phyloP scores from a whole-genome alignment of 2,888 invertebrate genomes.

The Siphonodentalium dalli region DNA sequence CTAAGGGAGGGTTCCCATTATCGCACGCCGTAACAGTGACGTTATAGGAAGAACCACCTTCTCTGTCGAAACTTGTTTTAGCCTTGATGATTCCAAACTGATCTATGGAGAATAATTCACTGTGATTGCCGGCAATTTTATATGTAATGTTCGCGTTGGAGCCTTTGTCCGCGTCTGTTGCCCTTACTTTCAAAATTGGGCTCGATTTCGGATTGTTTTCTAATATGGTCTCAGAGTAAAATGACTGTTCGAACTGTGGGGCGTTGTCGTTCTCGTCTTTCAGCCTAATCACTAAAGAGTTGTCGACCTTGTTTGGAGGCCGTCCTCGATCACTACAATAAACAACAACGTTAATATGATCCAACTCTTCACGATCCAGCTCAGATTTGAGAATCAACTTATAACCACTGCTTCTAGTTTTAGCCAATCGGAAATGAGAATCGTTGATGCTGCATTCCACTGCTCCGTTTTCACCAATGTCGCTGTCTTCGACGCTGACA shows the following conservation, averaged over 20 bases:
- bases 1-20: too few relatives aligned
- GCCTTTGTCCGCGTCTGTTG: too few relatives aligned
- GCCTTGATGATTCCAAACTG: too few relatives aligned
- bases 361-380: constrained; percentile 37
- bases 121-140: too few relatives aligned
- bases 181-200: too few relatives aligned
- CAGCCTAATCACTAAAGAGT: constrained; percentile 32
- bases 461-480: constrained; percentile 40
- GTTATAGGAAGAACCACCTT: too few relatives aligned
- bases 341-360: constrained; percentile 29
- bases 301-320: constrained; percentile 32
- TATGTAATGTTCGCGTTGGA: too few relatives aligned
- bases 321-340: constrained; percentile 37
- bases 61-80: too few relatives aligned
- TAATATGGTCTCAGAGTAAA: constrained; percentile 13
- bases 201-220: constrained; percentile 19
- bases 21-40: too few relatives aligned
- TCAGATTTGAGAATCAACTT: constrained; percentile 28
- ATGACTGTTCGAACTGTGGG: constrained; percentile 28
- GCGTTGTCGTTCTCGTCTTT: constrained; percentile 45
- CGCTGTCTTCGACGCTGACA: constrained; percentile 47
- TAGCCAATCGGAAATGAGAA: constrained; percentile 30
- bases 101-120: too few relatives aligned
- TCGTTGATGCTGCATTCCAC: constrained; percentile 41
- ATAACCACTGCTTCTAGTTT: constrained; percentile 26